Evolutionary conservation across 2,113 vertebrate genomes (phyloP).

Genomic region (Edolisoma coerulescens): DNA sequence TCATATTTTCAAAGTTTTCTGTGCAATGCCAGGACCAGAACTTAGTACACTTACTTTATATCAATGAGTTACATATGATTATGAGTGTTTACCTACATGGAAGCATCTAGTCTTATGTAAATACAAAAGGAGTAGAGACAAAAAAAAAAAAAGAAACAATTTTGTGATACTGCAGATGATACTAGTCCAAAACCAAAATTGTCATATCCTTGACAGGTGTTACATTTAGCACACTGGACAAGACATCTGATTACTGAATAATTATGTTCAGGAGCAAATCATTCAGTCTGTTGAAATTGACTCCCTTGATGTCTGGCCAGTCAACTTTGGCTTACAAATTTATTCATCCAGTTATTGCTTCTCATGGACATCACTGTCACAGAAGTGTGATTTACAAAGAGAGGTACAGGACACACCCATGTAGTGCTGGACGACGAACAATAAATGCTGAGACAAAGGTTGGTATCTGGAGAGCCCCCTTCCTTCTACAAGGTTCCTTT

Average conservation of each 20-base stretch:
- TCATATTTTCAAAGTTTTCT: background rate
- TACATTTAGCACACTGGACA: background rate
- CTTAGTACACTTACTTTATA: background rate
- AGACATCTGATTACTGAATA: background rate
- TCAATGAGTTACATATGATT: background rate
- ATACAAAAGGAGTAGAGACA: background rate
- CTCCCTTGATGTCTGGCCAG: background rate
- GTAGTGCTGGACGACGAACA: background rate
- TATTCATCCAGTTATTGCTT: background rate
- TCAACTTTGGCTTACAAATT: background rate
- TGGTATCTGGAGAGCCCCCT: background rate
- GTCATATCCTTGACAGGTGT: slow-evolving; percentile 13
- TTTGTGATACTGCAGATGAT: background rate
- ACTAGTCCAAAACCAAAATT: background rate
- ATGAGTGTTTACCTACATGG: background rate
- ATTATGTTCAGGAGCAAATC: slow-evolving; percentile 31
- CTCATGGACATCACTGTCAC: background rate
- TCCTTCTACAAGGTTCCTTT: background rate
- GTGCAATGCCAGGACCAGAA: background rate
- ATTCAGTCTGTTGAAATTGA: background rate
- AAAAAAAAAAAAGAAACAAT: no score
- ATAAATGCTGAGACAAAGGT: background rate
- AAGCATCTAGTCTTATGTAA: background rate
- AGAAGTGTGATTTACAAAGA: background rate
- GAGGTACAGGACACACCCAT: background rate